Base-by-base conservation (phyloP, 2,797 vertebrate species). In the Channa striata region DNA sequence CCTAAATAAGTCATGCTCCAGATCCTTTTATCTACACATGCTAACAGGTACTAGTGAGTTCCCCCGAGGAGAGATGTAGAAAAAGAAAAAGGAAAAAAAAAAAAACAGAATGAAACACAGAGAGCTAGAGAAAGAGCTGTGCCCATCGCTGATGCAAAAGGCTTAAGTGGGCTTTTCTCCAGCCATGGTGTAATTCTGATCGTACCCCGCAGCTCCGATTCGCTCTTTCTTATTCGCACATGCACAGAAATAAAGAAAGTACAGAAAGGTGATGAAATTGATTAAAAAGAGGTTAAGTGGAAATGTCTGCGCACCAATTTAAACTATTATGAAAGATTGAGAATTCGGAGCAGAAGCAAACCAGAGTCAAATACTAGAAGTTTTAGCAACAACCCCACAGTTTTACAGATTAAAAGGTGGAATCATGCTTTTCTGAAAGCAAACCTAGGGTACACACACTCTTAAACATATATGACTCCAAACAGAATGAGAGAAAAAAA, bases 1-100 rank as follows among this genome's bases (percentile, higher is more conserved):
- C 70, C 78, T 85, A 87, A 92, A 92, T 91, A 90, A 89, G 77
- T 89, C 79, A 90, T 89, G 89, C 87, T 90, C 82, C 82, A 90
- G 74, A 90, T 89, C 74, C 85, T 92, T 89, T 91, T 86, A 88
- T 86, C 82, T 88, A 77, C 86, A 85, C 74, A 78, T 88, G 80
- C 86, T 88, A 88, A 89, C 89, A 91, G 88, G 83, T 93, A 87
- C 74, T 81, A 79, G 74, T 82, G 82, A 84, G 81, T 50, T 88
- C 81, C 78, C 72, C 6, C 0, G 33, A 72, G 82, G 86, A 85
- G 61, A 65, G 47, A 68, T 37, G 59, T 23, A 36, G 21, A 69
- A 39, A 52, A 57, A 76, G 72, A 83, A 78, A 68, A 49, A 72
- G 37, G 30, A 42, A 40, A 21, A 52, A 56, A 52, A 59, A 40